These are phyloP conservation scores for Tetramorium alpestre DNA, from an alignment of 1,140 invertebrate genomes.

Conservation along the genomic window DNA sequence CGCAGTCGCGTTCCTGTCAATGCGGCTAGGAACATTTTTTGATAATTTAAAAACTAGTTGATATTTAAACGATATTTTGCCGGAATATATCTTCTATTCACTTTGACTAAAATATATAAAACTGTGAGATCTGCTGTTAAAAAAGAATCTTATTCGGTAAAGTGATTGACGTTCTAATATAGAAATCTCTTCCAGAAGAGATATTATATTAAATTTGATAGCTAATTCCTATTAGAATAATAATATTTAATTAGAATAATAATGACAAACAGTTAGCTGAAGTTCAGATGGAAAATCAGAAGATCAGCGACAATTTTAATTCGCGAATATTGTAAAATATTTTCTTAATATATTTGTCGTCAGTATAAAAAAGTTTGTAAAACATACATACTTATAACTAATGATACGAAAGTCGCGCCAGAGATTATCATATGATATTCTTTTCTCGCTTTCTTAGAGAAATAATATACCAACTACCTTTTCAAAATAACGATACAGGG, in stretches of 20 bases:
- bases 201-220: conserved; percentile 13
- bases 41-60: background rate
- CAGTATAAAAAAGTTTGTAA: background rate
- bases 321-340: conserved; percentile 1
- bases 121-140: background rate
- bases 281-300: background rate
- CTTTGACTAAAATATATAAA: background rate
- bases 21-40: background rate
- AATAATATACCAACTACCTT: background rate
- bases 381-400: background rate
- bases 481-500: conserved; percentile 18
- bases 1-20: conserved; percentile 19
- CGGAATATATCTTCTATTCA: background rate
- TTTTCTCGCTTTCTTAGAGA: background rate
- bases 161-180: background rate
- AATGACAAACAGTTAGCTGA: background rate
- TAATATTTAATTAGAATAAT: background rate
- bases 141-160: background rate
- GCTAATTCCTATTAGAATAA: background rate
- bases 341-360: background rate
- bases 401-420: too few relatives aligned
- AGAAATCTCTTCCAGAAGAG: background rate
- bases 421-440: conserved; percentile 5
- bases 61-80: background rate
- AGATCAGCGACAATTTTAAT: background rate